Percentiles rank a stretch among this genome's conserved stretches.
Evolutionary conservation across 2,888 invertebrate species (phyloP).

Genomic region (Criorhina ranunculi): DNA sequence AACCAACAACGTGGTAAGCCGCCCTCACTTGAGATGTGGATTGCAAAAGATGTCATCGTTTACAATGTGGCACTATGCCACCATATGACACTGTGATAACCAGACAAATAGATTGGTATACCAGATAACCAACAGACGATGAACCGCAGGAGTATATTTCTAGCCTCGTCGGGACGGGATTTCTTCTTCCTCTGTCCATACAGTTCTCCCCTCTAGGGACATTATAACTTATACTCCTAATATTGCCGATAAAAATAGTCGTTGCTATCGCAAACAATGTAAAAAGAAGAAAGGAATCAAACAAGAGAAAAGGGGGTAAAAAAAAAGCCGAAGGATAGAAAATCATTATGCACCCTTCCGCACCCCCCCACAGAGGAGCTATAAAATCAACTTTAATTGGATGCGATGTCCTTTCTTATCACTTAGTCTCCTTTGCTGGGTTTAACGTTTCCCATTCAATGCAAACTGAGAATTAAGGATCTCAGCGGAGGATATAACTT

Average conservation of each 20-base stretch:
- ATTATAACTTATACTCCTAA: slow-evolving; percentile 64
- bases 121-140: slow-evolving; percentile 66
- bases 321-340: slow-evolving; percentile 32
- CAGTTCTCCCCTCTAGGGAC: slow-evolving; percentile 25
- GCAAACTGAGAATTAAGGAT: slow-evolving; percentile 66
- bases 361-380: slow-evolving; percentile 29
- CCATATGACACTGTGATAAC: slow-evolving; percentile 45
- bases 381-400: slow-evolving; percentile 73
- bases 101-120: slow-evolving; percentile 67
- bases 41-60: slow-evolving; percentile 58
- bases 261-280: slow-evolving; percentile 58
- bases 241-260: slow-evolving; percentile 73
- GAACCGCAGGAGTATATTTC: slow-evolving; percentile 17
- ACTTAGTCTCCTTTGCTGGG: slow-evolving; percentile 18
- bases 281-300: slow-evolving; percentile 16
- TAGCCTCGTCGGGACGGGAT: neutral
- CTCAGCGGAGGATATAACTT: slow-evolving; percentile 56
- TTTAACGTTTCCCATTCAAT: slow-evolving; percentile 61
- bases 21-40: slow-evolving; percentile 60
- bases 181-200: neutral
- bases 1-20: slow-evolving; percentile 24
- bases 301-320: slow-evolving; percentile 13
- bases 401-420: slow-evolving; percentile 72
- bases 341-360: slow-evolving; percentile 50
- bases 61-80: slow-evolving; percentile 73